Conservation (phyloP, 2,888 invertebrate genomes). For the Melanophora roralis region DNA sequence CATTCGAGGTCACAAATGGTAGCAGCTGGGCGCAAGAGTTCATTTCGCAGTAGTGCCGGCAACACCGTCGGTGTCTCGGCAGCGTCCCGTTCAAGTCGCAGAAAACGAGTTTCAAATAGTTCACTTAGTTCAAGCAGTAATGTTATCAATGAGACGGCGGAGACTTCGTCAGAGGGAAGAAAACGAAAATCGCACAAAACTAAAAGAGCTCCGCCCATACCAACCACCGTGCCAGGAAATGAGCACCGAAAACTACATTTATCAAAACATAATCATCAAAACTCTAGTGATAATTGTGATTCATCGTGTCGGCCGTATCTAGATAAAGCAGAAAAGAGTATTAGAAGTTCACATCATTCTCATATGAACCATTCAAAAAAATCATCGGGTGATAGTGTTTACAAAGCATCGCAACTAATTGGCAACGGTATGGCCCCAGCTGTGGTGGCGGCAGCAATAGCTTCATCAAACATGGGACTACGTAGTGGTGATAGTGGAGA, state of each 20-base stretch:
- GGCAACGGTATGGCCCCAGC: constrained; percentile 53
- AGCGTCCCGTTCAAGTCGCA: constrained; percentile 83
- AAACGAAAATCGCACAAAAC: constrained; percentile 80
- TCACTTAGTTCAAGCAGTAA: constrained; percentile 82
- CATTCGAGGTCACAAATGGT: constrained; percentile 69
- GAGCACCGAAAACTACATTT: constrained; percentile 36
- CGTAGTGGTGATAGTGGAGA: constrained; percentile 82
- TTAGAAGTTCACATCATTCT: constrained; percentile 38
- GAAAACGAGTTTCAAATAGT: constrained; percentile 83
- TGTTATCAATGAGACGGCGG: constrained; percentile 78
- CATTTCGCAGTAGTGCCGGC: constrained; percentile 71
- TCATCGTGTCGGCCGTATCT: constrained; percentile 26
- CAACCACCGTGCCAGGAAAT: constrained; percentile 64
- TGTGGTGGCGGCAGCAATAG: constrained; percentile 51
- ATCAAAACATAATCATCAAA: constrained; percentile 33
- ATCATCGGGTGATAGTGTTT: constrained; percentile 53
- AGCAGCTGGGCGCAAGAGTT: constrained; percentile 71
- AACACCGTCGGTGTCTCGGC: constrained; percentile 54
- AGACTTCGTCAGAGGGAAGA: constrained; percentile 78
- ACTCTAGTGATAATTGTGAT: constrained; percentile 13
- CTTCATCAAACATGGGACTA: constrained; percentile 63
- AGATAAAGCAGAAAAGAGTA: constrained; percentile 38
- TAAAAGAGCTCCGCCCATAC: constrained; percentile 79
- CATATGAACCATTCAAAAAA: constrained; percentile 63
- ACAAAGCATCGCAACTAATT: constrained; percentile 61